Evolutionary conservation across 1,140 invertebrate species (phyloP).

Genomic region (Apis cerana): DNA sequence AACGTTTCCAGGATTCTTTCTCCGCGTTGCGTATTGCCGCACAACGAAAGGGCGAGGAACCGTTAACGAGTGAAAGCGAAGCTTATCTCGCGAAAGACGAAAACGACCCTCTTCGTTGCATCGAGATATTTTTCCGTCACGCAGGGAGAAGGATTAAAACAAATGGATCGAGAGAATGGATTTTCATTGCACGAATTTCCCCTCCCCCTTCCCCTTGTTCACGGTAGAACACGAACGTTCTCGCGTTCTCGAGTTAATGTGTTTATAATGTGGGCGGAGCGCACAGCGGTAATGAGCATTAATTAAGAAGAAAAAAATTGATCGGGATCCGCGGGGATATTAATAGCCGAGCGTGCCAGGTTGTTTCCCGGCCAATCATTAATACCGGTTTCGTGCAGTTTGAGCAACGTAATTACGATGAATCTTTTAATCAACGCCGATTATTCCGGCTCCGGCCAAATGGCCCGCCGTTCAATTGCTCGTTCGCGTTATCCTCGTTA

Average conservation of each 20-base stretch:
- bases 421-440: constrained; percentile 46
- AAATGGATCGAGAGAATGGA: no score
- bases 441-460: constrained; percentile 16
- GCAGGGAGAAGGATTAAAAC: no score
- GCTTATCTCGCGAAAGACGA: no score
- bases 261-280: constrained; percentile 31
- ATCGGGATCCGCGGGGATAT: constrained; percentile 8
- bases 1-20: no score
- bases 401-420: constrained; percentile 30
- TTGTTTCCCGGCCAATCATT: constrained; percentile 27
- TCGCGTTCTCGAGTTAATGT: constrained; percentile 14
- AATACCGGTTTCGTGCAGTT: constrained; percentile 26
- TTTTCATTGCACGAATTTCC: no score
- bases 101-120: no score
- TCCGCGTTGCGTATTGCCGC: no score
- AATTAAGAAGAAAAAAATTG: constrained; percentile 35
- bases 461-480: constrained; percentile 15
- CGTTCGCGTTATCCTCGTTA: neutral
- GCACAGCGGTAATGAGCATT: constrained; percentile 15
- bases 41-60: no score
- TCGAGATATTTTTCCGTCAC: no score
- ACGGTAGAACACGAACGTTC: no score
- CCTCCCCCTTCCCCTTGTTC: no score
- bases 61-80: no score
- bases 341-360: constrained; percentile 5